A percentile compares a stretch with the other conserved stretches of the same genome.
Conservation (phyloP, 2,113 vertebrate genomes). For the Girardinichthys multiradiatus region DNA sequence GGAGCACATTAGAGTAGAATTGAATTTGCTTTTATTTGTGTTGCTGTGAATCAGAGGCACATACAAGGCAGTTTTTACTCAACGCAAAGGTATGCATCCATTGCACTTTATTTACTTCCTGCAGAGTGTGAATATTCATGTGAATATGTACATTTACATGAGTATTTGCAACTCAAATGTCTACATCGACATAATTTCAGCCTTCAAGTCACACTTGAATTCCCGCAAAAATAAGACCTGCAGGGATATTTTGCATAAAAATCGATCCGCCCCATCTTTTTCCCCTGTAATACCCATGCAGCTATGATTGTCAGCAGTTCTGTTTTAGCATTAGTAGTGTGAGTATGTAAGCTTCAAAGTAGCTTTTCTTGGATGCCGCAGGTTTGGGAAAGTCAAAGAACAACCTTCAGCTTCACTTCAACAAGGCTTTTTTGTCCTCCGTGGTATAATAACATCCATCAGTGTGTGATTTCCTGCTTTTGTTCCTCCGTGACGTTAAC, state of each 20-base stretch:
- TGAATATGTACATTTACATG: neutral
- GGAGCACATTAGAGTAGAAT: neutral
- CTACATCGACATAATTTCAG: conserved; percentile 7
- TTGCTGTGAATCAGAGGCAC: neutral
- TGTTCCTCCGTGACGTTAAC: conserved; percentile 54
- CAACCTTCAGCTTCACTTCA: conserved; percentile 25
- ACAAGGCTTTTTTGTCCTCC: conserved; percentile 34
- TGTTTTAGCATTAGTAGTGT: conserved; percentile 7
- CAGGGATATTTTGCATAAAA: conserved; percentile 9
- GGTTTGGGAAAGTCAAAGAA: conserved; percentile 12
- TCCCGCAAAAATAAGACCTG: conserved; percentile 21
- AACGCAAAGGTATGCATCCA: neutral
- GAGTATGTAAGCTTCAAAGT: conserved; percentile 9
- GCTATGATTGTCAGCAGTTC: conserved; percentile 17
- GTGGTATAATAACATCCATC: conserved; percentile 36
- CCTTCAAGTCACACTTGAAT: conserved; percentile 4
- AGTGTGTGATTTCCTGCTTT: conserved; percentile 60
- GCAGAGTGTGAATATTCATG: conserved; percentile 4
- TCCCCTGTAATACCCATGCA: conserved; percentile 23
- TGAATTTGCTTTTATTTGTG: neutral
- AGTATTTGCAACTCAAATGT: neutral
- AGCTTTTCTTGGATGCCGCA: conserved; percentile 8
- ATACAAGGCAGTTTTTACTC: neutral
- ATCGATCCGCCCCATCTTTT: neutral
- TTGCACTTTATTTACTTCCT: neutral